Evolutionary conservation across 2,797 vertebrate genomes (phyloP), one percentile per base, ranked within the genome.

Genomic region (Adrianichthys oophorus): DNA sequence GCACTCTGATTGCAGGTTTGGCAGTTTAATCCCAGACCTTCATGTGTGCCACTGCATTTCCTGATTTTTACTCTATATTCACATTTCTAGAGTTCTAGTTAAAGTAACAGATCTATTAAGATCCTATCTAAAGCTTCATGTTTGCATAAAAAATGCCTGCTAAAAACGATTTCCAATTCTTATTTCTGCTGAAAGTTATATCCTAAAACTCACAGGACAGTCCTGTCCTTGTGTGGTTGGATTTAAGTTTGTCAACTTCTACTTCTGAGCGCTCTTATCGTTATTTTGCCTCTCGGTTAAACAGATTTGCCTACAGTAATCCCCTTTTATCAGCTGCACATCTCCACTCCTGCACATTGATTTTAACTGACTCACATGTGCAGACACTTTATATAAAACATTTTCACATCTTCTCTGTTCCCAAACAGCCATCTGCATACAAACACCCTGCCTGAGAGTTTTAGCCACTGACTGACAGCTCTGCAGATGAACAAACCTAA

Each of bases 311-410:
- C 57, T 18, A 46, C 32, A 37, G 32, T 13, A 37, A 45, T 41
- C 41, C 10, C 48, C 26, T 67, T 48, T 68, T 44, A 58, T 44
- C 1, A 49, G 42, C 62, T 60, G 57, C 53, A 59, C 59, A 54
- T 67, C 55, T 54, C 17, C 37, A 12, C 18, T 55, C 26, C 54
- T 13, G 32, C 32, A 37, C 32, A 37, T 12, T 10, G 32, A 37
- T 51, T 32, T 3, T 46, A 70, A 57, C 48, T 52, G 78, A 77
- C 58, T 73, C 62, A 63, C 54, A 62, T 56, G 41, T 44, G 41
- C 15, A 2, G 15, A 14, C 32, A 12, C 32, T 37, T 37, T 37
- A 37, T 37, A 37, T 2, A 26, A 15, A 51, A 50, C 17, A 15
- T 62, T 24, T 17, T 32, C 7, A 0, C 2, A 2, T 41, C 26